Evolutionary conservation across 2,888 invertebrate species (phyloP), one percentile per base, ranked within the genome.

Genomic region (Folsomia candida): DNA sequence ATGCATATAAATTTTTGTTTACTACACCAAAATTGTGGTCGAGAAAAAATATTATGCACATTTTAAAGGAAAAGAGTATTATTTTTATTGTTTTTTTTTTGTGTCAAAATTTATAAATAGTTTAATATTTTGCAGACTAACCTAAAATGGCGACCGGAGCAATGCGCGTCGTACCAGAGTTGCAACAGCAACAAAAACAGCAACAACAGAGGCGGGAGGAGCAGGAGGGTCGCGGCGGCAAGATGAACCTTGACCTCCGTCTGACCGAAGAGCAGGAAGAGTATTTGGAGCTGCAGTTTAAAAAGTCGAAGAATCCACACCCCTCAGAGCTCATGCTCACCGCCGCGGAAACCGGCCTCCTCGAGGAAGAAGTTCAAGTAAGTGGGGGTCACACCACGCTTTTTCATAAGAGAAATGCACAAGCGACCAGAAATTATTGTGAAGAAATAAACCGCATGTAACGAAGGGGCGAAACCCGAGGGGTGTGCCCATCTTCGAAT

Each of bases 301-400:
- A 83, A 75, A 82, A 84, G 72, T 85, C 85, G 62, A 83, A 85
- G 75, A 85, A 85, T 73, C 86, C 86, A 3, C 84, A 85, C 62
- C 83, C 84, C 26, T 84, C 84, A 26, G 86, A 86, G 73, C 79
- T 86, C 29, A 83, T 84, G 20, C 82, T 86, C 2, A 82, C 86
- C 18, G 85, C 86, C 3, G 86, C 86, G 0, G 86, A 86, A 78
- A 84, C 84, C 1, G 86, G 86, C 2, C 81, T 86, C n/a, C 81
- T 83, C 11, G 85, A 86, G 74, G 80, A 81, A 29, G 83, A 85
- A 51, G 86, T 86, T 11, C 84, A 84, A 83, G 86, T 86, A 77
- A 79, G 79, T 70, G 6, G 9, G 9, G 18, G 9, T 9, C 9
- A 47, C 18, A 11, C 18, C 9, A 9, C 18, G 18, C 9, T 47